Evolutionary conservation across 1,140 invertebrate species (phyloP), one percentile per base, ranked within the genome.

Genomic region (Trachelipus rathkii): DNA sequence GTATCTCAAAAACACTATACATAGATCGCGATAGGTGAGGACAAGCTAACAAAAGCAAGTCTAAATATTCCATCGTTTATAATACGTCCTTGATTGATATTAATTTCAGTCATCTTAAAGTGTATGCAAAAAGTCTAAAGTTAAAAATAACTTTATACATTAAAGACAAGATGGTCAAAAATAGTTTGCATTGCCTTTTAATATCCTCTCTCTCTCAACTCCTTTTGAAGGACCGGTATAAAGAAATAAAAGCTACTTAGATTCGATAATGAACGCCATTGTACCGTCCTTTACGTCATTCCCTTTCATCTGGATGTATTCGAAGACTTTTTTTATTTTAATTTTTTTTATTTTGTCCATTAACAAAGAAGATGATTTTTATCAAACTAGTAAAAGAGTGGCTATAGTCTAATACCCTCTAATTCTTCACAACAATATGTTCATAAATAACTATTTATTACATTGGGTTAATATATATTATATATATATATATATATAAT

Each of bases 1-100:
- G 33, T 33, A 33, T 33, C 33, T 33, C 33, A 33, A 33, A 33
- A 33, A 33, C 6, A 33, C 33, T 33, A 33, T 33, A 33, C 33
- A 33, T 33, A 33, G 33, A 33, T 33, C 50, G 11, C 50, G 19
- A 13, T 60, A 60, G 50, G 50, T 60, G 50, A 60, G 50, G 50
- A 60, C 50, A 60, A 60, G 50, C 19, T 13, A 60, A 60, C 50
- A 60, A 60, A 60, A 60, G 50, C 50, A 60, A 60, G 19, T 60
- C 50, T 60, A 60, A 60, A 13, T 60, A 60, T 60, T 60, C 19
- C 50, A 60, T 13, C 50, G 1, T 15, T 50, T 60, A 33, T 33
- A 33, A 33, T 33, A 60, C 50, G 8, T 2, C 50, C 11, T 13
- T 13, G 50, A 19, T 9, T 60, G 11, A 60, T 13, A 60, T 60